These are phyloP conservation scores for Rhyacichthys aspro DNA, from an alignment of 2,797 vertebrate genomes.

Conservation along the genomic window DNA sequence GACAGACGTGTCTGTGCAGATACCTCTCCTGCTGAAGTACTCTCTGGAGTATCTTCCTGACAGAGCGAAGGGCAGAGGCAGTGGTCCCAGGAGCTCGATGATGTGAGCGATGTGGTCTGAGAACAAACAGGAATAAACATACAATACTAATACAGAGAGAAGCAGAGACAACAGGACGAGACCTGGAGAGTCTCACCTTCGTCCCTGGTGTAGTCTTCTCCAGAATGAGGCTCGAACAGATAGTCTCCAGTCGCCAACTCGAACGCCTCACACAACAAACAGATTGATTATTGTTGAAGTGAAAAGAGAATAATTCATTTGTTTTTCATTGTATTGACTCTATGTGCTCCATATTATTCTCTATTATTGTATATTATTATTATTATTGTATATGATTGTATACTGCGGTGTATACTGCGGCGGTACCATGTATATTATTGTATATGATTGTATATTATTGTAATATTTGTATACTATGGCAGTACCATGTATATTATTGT, in stretches of 20 bases:
- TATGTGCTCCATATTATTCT: no score
- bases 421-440: no score
- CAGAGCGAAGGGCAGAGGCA: constrained; percentile 94
- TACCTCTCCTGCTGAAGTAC: constrained; percentile 98
- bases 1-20: no score
- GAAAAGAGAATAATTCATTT: no score
- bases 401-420: no score
- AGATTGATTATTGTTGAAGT: no score
- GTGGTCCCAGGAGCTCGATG: constrained; percentile 94
- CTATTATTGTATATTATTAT: no score
- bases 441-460: no score
- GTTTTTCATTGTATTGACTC: no score
- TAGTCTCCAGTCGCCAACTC: constrained; percentile 97
- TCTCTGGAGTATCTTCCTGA: constrained; percentile 98
- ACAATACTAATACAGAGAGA: constrained; percentile 44
- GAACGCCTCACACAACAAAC: constrained; percentile 84
- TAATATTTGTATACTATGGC: no score
- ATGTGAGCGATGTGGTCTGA: constrained; percentile 99
- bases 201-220: constrained; percentile 95
- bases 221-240: constrained; percentile 95
- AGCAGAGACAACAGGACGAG: neutral
- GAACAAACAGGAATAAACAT: constrained; percentile 40
- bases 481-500: no score
- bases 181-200: constrained; percentile 80
- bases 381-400: no score